These are phyloP conservation scores for Gymnoscopelus microlampas DNA, from an alignment of 2,797 vertebrate species.

Conservation along the genomic window DNA sequence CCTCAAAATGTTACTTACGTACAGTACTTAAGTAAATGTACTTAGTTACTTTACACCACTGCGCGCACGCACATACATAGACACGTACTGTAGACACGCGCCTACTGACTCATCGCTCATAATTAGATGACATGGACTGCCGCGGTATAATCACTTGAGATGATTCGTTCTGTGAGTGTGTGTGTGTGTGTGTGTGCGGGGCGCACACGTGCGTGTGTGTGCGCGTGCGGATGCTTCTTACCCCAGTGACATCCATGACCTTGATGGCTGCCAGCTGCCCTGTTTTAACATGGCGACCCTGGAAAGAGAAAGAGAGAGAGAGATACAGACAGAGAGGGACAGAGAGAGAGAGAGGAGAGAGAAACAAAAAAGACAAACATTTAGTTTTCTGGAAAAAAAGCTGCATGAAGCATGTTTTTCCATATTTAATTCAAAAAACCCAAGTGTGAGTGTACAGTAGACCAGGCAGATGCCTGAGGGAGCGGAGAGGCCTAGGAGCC, in stretches of 20 bases:
- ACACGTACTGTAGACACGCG: not conserved
- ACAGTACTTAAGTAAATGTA: too few relatives aligned
- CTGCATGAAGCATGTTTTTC: not conserved
- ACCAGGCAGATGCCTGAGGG: constrained; percentile 40
- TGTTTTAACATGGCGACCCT: constrained; percentile 98
- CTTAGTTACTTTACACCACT: too few relatives aligned
- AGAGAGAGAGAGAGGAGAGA: not conserved
- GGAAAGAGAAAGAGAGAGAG: constrained; percentile 39
- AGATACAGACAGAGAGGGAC: not conserved
- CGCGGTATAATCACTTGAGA: constrained; percentile 57
- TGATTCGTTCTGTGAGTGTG: constrained; percentile 38
- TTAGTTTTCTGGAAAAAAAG: not conserved
- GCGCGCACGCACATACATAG: not conserved
- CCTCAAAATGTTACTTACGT: too few relatives aligned
- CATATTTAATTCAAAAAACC: not conserved
- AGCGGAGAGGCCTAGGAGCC: constrained; percentile 14
- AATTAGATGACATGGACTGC: constrained; percentile 62
- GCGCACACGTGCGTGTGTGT: not conserved
- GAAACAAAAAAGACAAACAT: not conserved
- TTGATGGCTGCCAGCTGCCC: constrained; percentile 98
- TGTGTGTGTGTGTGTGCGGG: constrained; percentile 10
- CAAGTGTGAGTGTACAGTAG: constrained; percentile 1
- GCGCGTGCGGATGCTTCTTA: constrained; percentile 68
- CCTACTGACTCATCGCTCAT: constrained; percentile 61
- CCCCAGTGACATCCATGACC: constrained; percentile 98